A percentile compares a stretch with the other conserved stretches of the same genome.
Conservation (phyloP, 2,888 invertebrate genomes). For the Apantesis nais region DNA sequence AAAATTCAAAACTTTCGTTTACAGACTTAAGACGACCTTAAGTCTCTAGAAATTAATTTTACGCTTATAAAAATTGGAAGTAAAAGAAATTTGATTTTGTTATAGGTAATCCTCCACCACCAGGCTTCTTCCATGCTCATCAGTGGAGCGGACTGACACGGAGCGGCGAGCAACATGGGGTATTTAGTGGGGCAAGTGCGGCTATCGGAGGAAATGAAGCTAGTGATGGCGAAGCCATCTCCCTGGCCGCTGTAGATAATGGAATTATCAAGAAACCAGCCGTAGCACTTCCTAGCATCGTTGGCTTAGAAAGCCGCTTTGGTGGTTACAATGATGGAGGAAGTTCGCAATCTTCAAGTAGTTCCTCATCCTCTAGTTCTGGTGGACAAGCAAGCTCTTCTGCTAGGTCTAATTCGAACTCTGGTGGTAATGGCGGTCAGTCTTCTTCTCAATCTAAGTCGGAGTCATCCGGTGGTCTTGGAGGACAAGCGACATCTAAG, state of each 20-base stretch:
- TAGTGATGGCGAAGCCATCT: conserved; percentile 58
- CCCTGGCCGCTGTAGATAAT: conserved; percentile 49
- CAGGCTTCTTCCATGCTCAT: conserved; percentile 56
- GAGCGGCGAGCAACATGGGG: conserved; percentile 58
- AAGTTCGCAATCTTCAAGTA: conserved; percentile 27
- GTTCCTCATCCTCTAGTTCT: conserved; percentile 28
- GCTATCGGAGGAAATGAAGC: conserved; percentile 47
- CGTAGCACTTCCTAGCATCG: conserved; percentile 7
- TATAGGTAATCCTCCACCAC: conserved; percentile 12
- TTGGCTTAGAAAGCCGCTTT: conserved; percentile 9
- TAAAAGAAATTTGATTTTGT: not conserved
- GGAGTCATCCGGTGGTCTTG: conserved; percentile 15
- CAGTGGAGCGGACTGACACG: conserved; percentile 68
- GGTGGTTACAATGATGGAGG: conserved; percentile 19
- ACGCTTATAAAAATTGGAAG: not conserved
- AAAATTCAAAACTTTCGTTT: no score
- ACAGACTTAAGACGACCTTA: no score
- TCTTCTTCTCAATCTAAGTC: conserved; percentile 16
- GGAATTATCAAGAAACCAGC: conserved; percentile 16
- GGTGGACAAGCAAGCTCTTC: conserved; percentile 21
- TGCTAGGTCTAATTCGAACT: conserved; percentile 18
- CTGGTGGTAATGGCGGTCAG: conserved; percentile 13
- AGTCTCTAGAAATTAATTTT: no score
- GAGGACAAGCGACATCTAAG: conserved; percentile 13
- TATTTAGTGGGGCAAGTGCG: conserved; percentile 59